Conservation (phyloP, 35 echinoderm and acorn worm genomes). For the Lytechinus variegatus region DNA sequence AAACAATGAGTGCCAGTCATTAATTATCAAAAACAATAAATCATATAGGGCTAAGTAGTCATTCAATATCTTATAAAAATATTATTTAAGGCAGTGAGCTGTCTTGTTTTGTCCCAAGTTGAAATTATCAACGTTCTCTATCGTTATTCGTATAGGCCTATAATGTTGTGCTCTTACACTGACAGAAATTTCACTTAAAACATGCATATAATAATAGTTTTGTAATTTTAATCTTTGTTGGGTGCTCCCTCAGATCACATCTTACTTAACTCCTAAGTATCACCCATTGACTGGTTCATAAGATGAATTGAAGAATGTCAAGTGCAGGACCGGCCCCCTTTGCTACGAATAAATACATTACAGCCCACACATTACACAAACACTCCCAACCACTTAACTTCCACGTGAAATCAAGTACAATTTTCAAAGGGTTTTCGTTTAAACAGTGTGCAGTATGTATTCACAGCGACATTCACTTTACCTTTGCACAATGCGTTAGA, state of each 20-base stretch:
- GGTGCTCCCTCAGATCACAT: neutral
- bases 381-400: constrained; percentile 8
- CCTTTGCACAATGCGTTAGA: neutral
- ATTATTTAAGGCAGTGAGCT: no score
- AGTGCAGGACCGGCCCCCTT: constrained; percentile 7
- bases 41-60: neutral
- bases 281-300: constrained; percentile 5
- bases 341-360: constrained; percentile 26
- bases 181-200: no score
- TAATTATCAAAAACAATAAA: neutral
- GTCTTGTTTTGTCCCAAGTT: no score
- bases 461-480: neutral
- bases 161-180: no score
- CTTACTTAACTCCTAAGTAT: neutral
- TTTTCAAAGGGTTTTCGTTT: neutral
- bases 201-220: no score
- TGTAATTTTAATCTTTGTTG: neutral
- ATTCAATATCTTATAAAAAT: no score
- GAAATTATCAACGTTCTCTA: no score
- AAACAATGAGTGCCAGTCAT: neutral
- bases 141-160: no score
- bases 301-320: constrained; percentile 48
- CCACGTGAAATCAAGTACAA: neutral
- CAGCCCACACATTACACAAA: constrained; percentile 37
- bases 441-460: neutral